Percentiles rank a stretch among this genome's conserved stretches.
Conservation (phyloP, 2,888 invertebrate genomes). For the Operophtera brumata region DNA sequence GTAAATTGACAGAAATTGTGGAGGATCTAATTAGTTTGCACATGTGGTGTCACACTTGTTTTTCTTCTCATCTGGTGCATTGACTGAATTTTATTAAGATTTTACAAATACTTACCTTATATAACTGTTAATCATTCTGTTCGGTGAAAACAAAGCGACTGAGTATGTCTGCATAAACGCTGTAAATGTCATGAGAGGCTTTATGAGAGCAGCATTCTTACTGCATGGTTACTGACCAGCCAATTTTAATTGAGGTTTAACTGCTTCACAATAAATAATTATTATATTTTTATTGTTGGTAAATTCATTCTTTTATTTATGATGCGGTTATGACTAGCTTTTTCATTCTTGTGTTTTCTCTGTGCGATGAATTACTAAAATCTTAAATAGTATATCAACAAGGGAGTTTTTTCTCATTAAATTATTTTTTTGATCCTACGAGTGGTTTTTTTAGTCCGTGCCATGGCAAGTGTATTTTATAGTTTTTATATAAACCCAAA, state of each 20-base stretch:
- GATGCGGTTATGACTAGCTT: neutral
- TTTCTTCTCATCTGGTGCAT: neutral
- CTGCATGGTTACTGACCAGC: conserved; percentile 2
- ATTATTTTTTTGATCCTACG: too few relatives aligned
- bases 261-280: conserved; percentile 13
- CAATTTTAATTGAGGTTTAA: conserved; percentile 15
- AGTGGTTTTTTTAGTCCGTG: too few relatives aligned
- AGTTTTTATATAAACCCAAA: too few relatives aligned
- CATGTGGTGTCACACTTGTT: conserved; percentile 37
- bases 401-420: too few relatives aligned
- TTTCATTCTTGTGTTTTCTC: neutral
- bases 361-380: neutral
- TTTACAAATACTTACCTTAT: neutral
- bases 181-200: conserved; percentile 7
- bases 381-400: too few relatives aligned
- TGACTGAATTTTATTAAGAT: conserved; percentile 6
- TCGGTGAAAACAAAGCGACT: neutral
- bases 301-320: neutral
- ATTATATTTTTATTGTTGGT: conserved; percentile 2
- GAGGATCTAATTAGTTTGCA: conserved; percentile 62
- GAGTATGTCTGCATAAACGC: neutral
- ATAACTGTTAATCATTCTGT: neutral
- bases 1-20: conserved; percentile 73
- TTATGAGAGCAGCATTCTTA: conserved; percentile 14
- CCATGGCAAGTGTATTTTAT: too few relatives aligned